phyloP scores from a whole-genome alignment of 2,113 vertebrate species.

The Bettongia penicillata region DNA sequence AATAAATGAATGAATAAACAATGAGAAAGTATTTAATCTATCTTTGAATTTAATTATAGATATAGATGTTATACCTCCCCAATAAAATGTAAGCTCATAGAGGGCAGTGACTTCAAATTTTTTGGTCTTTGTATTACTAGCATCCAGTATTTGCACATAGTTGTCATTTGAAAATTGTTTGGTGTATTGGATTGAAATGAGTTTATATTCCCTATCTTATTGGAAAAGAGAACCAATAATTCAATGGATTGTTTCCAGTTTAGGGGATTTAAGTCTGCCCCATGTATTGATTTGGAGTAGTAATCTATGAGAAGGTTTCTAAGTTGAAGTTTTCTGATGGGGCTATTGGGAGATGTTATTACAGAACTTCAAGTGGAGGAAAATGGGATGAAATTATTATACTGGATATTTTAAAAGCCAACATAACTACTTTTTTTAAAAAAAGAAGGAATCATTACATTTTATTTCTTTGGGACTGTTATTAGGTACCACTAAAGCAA shows the following conservation, averaged over 20 bases:
- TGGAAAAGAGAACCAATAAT: conserved; percentile 61
- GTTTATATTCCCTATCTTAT: conserved; percentile 57
- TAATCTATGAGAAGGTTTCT: conserved; percentile 80
- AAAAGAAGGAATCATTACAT: conserved; percentile 24
- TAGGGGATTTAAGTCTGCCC: conserved; percentile 44
- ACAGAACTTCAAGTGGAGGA: conserved; percentile 54
- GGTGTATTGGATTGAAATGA: not conserved
- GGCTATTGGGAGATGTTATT: conserved; percentile 48
- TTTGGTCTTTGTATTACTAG: not conserved
- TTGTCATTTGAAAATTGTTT: not conserved
- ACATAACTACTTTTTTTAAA: not conserved
- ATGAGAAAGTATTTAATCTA: not conserved
- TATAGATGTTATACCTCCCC: not conserved
- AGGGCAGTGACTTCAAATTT: not conserved
- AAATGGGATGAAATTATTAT: not conserved
- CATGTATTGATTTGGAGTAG: conserved; percentile 58
- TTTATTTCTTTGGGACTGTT: conserved; percentile 31
- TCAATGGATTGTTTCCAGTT: conserved; percentile 40
- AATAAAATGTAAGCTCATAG: not conserved
- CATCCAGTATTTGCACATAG: not conserved
- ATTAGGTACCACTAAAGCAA: conserved; percentile 26
- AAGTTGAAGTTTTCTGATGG: conserved; percentile 71
- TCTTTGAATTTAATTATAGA: not conserved
- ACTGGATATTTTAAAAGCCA: conserved; percentile 37
- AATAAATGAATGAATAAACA: not conserved